Evolutionary conservation across 1,140 invertebrate species (phyloP), one percentile per base, ranked within the genome.

Genomic region (Homarus americanus): DNA sequence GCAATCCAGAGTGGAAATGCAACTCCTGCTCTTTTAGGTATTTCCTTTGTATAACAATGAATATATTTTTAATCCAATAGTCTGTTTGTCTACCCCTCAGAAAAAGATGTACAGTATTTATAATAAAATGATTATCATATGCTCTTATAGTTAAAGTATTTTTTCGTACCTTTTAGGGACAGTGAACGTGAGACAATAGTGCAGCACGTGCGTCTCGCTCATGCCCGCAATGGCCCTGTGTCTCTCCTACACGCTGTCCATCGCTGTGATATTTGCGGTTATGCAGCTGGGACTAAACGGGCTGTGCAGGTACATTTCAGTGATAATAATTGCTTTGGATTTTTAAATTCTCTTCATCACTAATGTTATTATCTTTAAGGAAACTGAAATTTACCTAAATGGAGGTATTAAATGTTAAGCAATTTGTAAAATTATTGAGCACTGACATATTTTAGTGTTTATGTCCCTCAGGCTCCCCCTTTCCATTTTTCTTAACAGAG

Each of bases 1-100:
- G 92, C 53, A 91, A 93, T 32, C 92, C 92, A 2, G 92, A 93
- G 83, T 93, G 92, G 92, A 93, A 93, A 82, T 93, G 92, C 69
- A 84, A 89, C 49, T 44, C 83, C 20, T 93, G 92, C 66, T 88
- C 87, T 53, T 93, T 93, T 36, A 93, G 92, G 92, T 91, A 78
- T 82, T 38, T 40, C 24, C 15, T 69, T 32, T 49, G 66, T 44
- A 17, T 41, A 15, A 49, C n/a, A 49, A 12, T 17, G 24, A 44
- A 4, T 75, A 1, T 49, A 49, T 10, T 49, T 10, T 1, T 17
- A 10, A 15, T 34, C 24, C 66, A n/a, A 72, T 34, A 28, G 10
- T 24, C 24, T 17, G 10, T 72, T 72, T 63, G 10, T 72, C 24
- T 72, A 28, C 24, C 24, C 24, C 32, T 72, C 15, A 49, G n/a